Evolutionary conservation across 2,888 invertebrate species (phyloP).

Genomic region (Cataglyphis altisquamis): DNA sequence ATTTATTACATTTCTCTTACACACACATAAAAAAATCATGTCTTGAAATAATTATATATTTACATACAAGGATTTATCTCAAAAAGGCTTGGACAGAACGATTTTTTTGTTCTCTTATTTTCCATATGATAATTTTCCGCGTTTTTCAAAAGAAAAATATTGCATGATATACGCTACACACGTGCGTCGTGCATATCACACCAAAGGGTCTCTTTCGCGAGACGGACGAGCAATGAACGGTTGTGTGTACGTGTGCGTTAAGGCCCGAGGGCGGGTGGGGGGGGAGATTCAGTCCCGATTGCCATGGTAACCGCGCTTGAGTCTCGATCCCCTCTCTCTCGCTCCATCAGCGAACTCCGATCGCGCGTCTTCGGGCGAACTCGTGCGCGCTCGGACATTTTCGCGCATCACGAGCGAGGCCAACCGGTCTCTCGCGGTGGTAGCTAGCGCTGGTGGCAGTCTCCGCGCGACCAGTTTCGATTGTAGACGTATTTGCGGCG

Average conservation of each 20-base stretch:
- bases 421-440: conserved; percentile 79
- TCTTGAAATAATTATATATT: not conserved
- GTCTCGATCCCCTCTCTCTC: conserved; percentile 53
- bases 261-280: conserved; percentile 54
- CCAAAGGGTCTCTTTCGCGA: conserved; percentile 27
- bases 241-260: not conserved
- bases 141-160: not conserved
- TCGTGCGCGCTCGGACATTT: conserved; percentile 74
- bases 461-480: conserved; percentile 81
- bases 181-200: not conserved
- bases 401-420: conserved; percentile 81
- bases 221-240: conserved; percentile 17
- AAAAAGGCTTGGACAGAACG: not conserved
- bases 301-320: conserved; percentile 77
- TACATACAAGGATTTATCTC: not conserved
- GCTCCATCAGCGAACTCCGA: conserved; percentile 62
- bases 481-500: conserved; percentile 79
- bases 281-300: conserved; percentile 77
- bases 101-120: not conserved
- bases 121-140: not conserved
- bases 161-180: not conserved
- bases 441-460: conserved; percentile 58
- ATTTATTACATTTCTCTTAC: not conserved
- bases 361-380: conserved; percentile 67
- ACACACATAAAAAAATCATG: not conserved